Evolutionary conservation across 1,140 invertebrate genomes (phyloP).

Genomic region (Parapsyche elsis): DNA sequence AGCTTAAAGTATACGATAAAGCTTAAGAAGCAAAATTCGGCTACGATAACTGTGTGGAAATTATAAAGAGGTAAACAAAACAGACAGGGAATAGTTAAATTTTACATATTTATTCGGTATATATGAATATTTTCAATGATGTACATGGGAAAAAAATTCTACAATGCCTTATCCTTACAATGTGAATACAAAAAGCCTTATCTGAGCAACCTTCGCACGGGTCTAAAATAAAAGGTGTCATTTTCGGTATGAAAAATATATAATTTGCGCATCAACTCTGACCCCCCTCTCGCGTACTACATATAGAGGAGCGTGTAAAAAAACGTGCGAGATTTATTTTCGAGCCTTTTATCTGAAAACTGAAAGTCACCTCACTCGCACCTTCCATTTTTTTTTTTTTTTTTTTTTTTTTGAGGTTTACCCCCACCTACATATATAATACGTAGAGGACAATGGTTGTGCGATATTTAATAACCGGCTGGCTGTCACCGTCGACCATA

Average conservation of each 20-base stretch:
- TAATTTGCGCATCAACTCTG: slow-evolving; percentile 21
- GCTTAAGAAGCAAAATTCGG: too few relatives aligned
- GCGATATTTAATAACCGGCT: slow-evolving; percentile 16
- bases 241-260: slow-evolving; percentile 16
- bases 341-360: slow-evolving; percentile 20
- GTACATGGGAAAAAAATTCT: too few relatives aligned
- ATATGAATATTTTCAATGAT: too few relatives aligned
- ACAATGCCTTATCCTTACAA: too few relatives aligned
- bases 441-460: slow-evolving; percentile 5
- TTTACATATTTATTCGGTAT: too few relatives aligned
- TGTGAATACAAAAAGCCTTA: not conserved
- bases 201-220: not conserved
- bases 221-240: not conserved
- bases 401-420: not conserved
- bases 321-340: slow-evolving; percentile 22
- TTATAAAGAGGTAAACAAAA: too few relatives aligned
- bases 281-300: not conserved
- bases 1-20: too few relatives aligned
- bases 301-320: not conserved
- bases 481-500: slow-evolving; percentile 7
- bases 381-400: slow-evolving; percentile 22
- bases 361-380: slow-evolving; percentile 16
- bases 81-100: too few relatives aligned
- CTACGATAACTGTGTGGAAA: too few relatives aligned
- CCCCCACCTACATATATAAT: not conserved